Percentiles rank a stretch among this genome's conserved stretches.
Conservation (phyloP, 2,888 invertebrate species). For the Drosophila fulvimacula region DNA sequence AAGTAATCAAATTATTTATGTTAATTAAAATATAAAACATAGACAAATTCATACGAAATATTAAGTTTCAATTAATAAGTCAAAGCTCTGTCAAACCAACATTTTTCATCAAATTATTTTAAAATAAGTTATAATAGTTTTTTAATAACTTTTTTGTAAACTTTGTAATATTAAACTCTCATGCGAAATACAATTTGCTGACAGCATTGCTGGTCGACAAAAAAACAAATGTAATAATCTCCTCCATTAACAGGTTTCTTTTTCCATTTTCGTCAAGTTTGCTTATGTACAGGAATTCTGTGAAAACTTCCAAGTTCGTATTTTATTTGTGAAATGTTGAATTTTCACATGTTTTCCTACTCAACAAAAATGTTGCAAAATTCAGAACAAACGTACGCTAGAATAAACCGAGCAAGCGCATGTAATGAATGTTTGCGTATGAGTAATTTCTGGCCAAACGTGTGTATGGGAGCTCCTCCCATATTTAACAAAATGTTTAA, state of each 20-base stretch:
- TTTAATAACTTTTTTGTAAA: too few species aligned
- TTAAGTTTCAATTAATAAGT: too few species aligned
- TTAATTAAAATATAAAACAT: too few species aligned
- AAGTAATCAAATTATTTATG: too few species aligned
- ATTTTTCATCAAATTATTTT: too few species aligned
- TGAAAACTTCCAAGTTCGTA: neutral
- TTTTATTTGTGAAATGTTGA: neutral
- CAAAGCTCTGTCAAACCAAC: too few species aligned
- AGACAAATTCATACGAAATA: too few species aligned
- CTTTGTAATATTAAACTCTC: neutral
- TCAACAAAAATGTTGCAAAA: neutral
- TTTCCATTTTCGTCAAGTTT: neutral
- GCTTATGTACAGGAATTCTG: neutral
- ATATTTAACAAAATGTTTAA: constrained; percentile 35
- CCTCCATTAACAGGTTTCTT: neutral
- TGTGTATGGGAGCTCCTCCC: neutral
- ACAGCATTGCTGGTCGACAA: neutral
- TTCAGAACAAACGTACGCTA: neutral
- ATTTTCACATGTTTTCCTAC: neutral
- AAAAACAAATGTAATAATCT: too few species aligned
- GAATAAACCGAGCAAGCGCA: constrained; percentile 1
- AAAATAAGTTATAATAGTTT: too few species aligned
- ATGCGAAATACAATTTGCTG: neutral
- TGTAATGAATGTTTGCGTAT: constrained; percentile 20
- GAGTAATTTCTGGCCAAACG: constrained; percentile 13